A percentile compares a stretch with the other conserved stretches of the same genome.
phyloP scores from a whole-genome alignment of 2,113 vertebrate species.

The Lates calcarifer region DNA sequence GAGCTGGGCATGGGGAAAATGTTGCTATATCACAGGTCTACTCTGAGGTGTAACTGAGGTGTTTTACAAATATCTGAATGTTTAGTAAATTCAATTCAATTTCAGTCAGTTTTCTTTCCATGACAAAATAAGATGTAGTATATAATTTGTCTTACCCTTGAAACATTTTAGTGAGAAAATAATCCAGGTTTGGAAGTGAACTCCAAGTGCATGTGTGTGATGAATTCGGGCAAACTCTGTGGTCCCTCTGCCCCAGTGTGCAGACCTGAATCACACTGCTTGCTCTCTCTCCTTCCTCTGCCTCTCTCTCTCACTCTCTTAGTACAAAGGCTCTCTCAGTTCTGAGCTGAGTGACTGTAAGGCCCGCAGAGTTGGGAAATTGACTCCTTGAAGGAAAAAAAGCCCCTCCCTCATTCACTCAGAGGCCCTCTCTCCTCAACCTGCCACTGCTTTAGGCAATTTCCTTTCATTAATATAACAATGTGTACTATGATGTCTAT shows the following conservation, averaged over 20 bases:
- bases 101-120: not conserved
- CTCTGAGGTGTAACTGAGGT: slow-evolving; percentile 11
- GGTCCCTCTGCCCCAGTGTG: slow-evolving; percentile 55
- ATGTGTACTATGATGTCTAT: not conserved
- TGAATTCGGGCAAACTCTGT: slow-evolving; percentile 56
- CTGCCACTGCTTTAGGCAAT: slow-evolving; percentile 30
- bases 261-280: slow-evolving; percentile 66
- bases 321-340: slow-evolving; percentile 80
- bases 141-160: slow-evolving; percentile 70
- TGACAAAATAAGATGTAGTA: not conserved
- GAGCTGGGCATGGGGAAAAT: not conserved
- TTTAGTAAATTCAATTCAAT: not conserved
- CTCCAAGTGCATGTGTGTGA: slow-evolving; percentile 63
- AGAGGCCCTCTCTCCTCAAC: slow-evolving; percentile 53
- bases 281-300: slow-evolving; percentile 37
- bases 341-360: slow-evolving; percentile 62
- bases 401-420: slow-evolving; percentile 23
- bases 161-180: slow-evolving; percentile 72
- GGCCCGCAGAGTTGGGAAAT: slow-evolving; percentile 71
- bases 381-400: slow-evolving; percentile 67
- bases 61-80: not conserved
- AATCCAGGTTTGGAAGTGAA: slow-evolving; percentile 63
- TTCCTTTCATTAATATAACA: slow-evolving; percentile 21
- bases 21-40: not conserved
- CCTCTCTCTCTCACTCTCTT: slow-evolving; percentile 50